These are phyloP conservation scores for Tenrec ecaudatus DNA, from an alignment of 2,113 vertebrate species.

Conservation along the genomic window DNA sequence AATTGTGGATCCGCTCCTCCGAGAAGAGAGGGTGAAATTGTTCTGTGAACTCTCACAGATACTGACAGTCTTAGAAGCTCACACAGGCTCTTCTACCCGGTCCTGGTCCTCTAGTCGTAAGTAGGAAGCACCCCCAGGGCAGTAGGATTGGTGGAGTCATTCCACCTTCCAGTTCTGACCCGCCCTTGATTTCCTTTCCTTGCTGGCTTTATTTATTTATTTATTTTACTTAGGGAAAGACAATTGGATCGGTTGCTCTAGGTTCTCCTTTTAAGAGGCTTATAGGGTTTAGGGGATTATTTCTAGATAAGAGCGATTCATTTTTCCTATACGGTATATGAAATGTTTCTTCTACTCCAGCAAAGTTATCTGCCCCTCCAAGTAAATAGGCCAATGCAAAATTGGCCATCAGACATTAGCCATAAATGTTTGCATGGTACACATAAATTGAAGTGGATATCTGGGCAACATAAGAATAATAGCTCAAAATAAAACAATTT, in stretches of 20 bases:
- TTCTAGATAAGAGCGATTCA: background rate
- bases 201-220: no score
- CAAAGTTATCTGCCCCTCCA: background rate
- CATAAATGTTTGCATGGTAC: background rate
- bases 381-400: background rate
- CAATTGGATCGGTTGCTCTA: background rate
- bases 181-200: background rate
- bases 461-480: background rate
- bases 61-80: no score
- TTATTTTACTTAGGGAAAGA: background rate
- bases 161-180: background rate
- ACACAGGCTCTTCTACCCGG: no score
- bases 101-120: no score
- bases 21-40: conserved; percentile 3
- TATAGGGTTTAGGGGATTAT: background rate
- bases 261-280: conserved; percentile 34
- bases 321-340: background rate
- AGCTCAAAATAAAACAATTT: background rate
- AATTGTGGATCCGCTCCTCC: conserved; percentile 24
- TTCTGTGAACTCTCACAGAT: background rate
- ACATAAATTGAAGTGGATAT: conserved; percentile 15
- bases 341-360: background rate
- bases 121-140: no score
- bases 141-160: no score
- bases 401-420: background rate